These are phyloP conservation scores for Pseudotriccus pelzelni DNA, from an alignment of 2,797 vertebrate genomes.

Conservation along the genomic window DNA sequence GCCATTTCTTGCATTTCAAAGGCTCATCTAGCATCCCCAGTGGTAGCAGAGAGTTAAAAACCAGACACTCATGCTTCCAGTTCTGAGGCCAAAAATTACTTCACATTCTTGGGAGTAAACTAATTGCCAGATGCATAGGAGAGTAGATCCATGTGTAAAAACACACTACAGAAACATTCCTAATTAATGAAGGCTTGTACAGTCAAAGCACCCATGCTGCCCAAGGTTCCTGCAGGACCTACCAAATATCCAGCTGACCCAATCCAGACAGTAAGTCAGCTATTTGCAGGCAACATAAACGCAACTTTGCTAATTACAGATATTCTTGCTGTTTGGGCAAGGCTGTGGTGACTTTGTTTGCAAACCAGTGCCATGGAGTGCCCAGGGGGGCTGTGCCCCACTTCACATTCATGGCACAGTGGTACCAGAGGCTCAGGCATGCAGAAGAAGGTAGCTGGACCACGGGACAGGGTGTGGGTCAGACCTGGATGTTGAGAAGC, in stretches of 20 bases:
- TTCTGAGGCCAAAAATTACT: conserved; percentile 73
- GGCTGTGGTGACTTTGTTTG: neutral
- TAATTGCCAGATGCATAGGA: conserved; percentile 71
- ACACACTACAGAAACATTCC: conserved; percentile 24
- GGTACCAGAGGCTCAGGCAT: rapidly evolving
- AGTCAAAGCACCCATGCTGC: conserved; percentile 20
- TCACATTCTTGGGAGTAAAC: conserved; percentile 75
- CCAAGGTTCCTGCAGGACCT: conserved; percentile 41
- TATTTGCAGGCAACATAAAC: neutral
- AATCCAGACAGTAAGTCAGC: neutral
- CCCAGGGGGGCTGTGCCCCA: no score
- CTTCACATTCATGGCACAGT: no score
- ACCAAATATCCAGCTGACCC: neutral
- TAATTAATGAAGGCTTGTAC: neutral
- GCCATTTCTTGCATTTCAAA: neutral
- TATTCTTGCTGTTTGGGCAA: neutral
- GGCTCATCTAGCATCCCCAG: neutral
- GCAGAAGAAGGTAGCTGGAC: neutral
- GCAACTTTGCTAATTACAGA: neutral
- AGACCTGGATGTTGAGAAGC: neutral
- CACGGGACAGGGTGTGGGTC: neutral
- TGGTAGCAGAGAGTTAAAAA: conserved; percentile 65
- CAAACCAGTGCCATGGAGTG: rapidly evolving
- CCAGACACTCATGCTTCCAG: conserved; percentile 1
- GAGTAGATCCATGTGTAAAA: conserved; percentile 69